phyloP scores from a whole-genome alignment of 2,797 vertebrate genomes.

The Pristis pectinata region DNA sequence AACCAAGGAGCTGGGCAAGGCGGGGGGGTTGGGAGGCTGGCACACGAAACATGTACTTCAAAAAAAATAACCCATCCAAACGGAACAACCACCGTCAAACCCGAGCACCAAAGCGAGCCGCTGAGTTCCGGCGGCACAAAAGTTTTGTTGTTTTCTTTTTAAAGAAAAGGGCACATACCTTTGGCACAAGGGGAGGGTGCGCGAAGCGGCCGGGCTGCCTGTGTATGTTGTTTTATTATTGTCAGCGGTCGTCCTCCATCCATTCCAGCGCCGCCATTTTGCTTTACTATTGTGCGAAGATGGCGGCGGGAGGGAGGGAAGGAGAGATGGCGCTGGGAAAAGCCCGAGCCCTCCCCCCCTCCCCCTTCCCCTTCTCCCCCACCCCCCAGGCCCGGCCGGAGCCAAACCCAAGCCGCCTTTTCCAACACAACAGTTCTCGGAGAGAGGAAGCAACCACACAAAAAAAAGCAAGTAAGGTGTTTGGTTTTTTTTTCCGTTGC shows the following conservation, averaged over 20 bases:
- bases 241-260: slow-evolving; percentile 48
- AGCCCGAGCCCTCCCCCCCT: too few species aligned
- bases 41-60: neutral
- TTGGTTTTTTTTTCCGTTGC: too few species aligned
- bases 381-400: too few species aligned
- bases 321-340: neutral
- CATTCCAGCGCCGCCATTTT: slow-evolving; percentile 62
- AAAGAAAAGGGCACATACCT: neutral
- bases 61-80: neutral
- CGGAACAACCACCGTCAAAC: neutral
- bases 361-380: too few species aligned
- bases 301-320: neutral
- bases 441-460: too few species aligned
- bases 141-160: neutral
- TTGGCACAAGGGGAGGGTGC: slow-evolving; percentile 31
- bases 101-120: neutral
- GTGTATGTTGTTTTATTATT: slow-evolving; percentile 40
- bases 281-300: slow-evolving; percentile 51
- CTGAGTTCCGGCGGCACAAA: neutral
- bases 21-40: neutral
- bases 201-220: neutral
- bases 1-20: slow-evolving; percentile 17
- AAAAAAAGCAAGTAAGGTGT: too few species aligned
- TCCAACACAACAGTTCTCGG: too few species aligned
- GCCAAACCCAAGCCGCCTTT: too few species aligned